Evolutionary conservation across 2,113 vertebrate species (phyloP).

Genomic region (Rhadina sibilatrix): DNA sequence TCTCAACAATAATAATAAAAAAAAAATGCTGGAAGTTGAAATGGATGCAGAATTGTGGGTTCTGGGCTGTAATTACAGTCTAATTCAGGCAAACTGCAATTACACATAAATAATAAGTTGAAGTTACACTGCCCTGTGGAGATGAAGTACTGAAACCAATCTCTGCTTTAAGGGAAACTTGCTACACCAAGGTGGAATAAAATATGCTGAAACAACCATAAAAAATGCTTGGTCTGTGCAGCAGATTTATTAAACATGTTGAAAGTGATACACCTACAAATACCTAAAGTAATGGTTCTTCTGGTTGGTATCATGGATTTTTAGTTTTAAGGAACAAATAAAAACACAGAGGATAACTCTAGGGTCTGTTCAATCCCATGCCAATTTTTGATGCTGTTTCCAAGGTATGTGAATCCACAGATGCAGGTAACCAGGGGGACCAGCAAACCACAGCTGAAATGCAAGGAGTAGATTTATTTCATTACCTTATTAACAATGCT

Average conservation of each 20-base stretch:
- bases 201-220: not conserved
- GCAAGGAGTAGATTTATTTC: not conserved
- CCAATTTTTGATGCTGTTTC: not conserved
- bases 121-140: not conserved
- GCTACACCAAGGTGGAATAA: not conserved
- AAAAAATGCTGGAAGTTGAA: not conserved
- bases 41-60: not conserved
- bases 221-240: not conserved
- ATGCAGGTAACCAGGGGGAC: not conserved
- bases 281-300: not conserved
- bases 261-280: not conserved
- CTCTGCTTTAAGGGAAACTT: not conserved
- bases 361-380: not conserved
- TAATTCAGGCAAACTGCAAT: conserved; percentile 38
- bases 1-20: not conserved
- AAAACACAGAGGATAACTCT: not conserved
- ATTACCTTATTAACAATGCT: not conserved
- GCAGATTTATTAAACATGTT: not conserved
- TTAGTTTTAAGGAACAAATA: not conserved
- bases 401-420: not conserved
- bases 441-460: not conserved
- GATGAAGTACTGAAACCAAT: not conserved
- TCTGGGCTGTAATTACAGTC: conserved; percentile 31
- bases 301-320: not conserved
- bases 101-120: conserved; percentile 18